A percentile compares a stretch with the other conserved stretches of the same genome.
These are phyloP conservation scores for Plusia festucae DNA, from an alignment of 2,888 invertebrate species.

Conservation along the genomic window DNA sequence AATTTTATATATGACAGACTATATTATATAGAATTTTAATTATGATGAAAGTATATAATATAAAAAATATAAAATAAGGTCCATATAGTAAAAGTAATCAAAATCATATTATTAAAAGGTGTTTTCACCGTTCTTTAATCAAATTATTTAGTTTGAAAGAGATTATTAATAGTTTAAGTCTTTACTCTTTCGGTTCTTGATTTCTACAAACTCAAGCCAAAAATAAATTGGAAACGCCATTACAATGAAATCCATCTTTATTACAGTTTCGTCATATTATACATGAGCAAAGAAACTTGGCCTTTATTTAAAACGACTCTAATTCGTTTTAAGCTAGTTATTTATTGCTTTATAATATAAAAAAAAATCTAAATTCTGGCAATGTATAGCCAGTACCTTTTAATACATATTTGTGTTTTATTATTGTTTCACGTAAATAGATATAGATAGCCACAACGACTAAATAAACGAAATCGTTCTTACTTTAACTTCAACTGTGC, in stretches of 20 bases:
- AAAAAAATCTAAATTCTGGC: too few relatives aligned
- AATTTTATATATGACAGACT: background rate
- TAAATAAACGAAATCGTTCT: conserved; percentile 19
- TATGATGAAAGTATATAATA: background rate
- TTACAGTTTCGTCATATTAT: too few relatives aligned
- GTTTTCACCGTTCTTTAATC: background rate
- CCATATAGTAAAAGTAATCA: background rate
- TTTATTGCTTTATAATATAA: too few relatives aligned
- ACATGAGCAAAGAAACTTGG: too few relatives aligned
- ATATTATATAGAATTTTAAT: background rate
- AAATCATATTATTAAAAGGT: background rate
- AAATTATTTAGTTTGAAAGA: background rate
- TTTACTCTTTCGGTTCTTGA: background rate
- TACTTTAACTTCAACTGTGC: conserved; percentile 6
- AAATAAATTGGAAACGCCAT: too few relatives aligned
- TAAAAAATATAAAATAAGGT: background rate
- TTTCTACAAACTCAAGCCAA: too few relatives aligned
- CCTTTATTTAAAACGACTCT: too few relatives aligned
- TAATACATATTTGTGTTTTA: conserved; percentile 15
- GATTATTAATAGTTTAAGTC: background rate
- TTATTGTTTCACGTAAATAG: background rate
- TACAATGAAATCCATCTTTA: too few relatives aligned
- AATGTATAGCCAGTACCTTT: conserved; percentile 27
- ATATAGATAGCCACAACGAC: conserved; percentile 34
- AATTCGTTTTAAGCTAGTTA: too few relatives aligned